Percentiles rank a stretch among this genome's conserved stretches.
phyloP scores from a whole-genome alignment of 2,113 vertebrate species.

The Typhlomys cinereus region DNA sequence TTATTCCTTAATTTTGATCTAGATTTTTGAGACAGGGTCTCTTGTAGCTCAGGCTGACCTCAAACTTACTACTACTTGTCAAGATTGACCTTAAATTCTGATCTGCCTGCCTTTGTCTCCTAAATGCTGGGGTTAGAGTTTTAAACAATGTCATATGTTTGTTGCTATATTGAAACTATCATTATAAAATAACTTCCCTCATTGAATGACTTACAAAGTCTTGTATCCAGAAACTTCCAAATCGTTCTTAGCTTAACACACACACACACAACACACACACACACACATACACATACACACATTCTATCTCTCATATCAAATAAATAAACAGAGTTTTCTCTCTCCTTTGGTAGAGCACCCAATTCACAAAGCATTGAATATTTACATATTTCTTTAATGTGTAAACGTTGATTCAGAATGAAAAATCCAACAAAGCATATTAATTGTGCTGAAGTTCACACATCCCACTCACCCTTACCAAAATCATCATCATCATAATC shows the following conservation, averaged over 20 bases:
- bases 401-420: neutral
- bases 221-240: neutral
- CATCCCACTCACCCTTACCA: neutral
- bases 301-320: neutral
- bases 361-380: neutral
- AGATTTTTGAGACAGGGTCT: too few relatives aligned
- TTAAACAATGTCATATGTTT: too few relatives aligned
- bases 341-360: neutral
- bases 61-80: too few relatives aligned
- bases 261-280: neutral
- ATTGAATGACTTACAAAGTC: neutral
- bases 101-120: neutral
- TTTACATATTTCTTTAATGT: neutral
- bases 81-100: too few relatives aligned
- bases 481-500: neutral
- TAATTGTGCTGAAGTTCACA: constrained; percentile 15
- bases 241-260: neutral
- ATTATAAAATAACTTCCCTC: neutral
- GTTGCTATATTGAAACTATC: neutral
- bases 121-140: too few relatives aligned
- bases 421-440: neutral
- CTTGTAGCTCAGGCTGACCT: too few relatives aligned
- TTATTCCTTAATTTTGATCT: neutral
- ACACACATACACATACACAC: neutral
- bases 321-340: neutral